These are phyloP conservation scores for Adoxophyes honmai DNA, from an alignment of 1,140 invertebrate genomes.

Conservation along the genomic window DNA sequence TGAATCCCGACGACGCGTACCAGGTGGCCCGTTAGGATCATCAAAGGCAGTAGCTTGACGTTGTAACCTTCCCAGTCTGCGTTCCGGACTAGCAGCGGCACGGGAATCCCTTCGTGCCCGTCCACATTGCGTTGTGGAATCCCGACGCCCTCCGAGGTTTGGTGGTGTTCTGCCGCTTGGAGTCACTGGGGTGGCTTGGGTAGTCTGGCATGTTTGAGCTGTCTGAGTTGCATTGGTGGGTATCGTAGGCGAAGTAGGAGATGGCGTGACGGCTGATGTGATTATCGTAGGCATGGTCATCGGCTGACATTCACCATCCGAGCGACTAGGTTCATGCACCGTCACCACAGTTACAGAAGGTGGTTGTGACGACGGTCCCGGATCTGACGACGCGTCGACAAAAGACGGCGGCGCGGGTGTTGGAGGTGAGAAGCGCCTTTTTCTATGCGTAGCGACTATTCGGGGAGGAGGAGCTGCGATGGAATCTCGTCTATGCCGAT, in stretches of 20 bases:
- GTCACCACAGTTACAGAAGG: conserved; percentile 72
- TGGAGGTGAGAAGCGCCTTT: conserved; percentile 81
- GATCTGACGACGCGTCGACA: conserved; percentile 86
- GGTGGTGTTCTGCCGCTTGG: conserved; percentile 75
- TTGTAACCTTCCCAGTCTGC: conserved; percentile 85
- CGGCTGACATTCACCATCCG: conserved; percentile 79
- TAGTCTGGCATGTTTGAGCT: conserved; percentile 61
- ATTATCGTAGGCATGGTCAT: conserved; percentile 88
- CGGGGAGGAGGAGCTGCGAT: conserved; percentile 79
- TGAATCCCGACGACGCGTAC: conserved; percentile 81
- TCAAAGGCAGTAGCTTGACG: conserved; percentile 93
- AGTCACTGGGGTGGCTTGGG: conserved; percentile 77
- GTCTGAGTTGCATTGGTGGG: conserved; percentile 56
- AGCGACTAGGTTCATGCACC: conserved; percentile 65
- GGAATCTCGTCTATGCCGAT: conserved; percentile 80
- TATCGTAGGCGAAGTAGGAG: conserved; percentile 83
- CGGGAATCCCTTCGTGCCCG: conserved; percentile 82
- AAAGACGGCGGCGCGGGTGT: conserved; percentile 83
- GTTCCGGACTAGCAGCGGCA: conserved; percentile 82
- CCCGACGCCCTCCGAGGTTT: conserved; percentile 81
- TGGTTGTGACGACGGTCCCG: conserved; percentile 73
- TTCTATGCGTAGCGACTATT: conserved; percentile 79
- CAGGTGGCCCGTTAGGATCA: conserved; percentile 85
- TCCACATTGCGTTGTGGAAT: conserved; percentile 90
- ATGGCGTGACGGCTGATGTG: conserved; percentile 88